A percentile compares a stretch with the other conserved stretches of the same genome.
phyloP scores from a whole-genome alignment of 2,113 vertebrate species.

The Microcebus griseorufus region DNA sequence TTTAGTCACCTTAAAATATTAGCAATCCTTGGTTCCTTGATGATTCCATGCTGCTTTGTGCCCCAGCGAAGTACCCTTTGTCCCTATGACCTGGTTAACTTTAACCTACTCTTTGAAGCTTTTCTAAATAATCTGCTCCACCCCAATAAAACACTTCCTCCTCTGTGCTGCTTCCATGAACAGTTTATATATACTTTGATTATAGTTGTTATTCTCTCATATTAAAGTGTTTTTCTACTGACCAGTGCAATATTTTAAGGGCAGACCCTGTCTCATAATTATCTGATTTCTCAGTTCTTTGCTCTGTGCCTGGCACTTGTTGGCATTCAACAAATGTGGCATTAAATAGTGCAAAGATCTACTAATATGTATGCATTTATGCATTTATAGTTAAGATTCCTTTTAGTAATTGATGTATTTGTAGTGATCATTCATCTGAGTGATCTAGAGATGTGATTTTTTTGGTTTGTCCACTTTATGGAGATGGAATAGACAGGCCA shows the following conservation, averaged over 20 bases:
- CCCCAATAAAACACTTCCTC: neutral
- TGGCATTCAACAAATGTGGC: neutral
- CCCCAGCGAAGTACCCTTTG: neutral
- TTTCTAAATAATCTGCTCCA: neutral
- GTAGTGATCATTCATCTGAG: neutral
- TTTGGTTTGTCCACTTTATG: neutral
- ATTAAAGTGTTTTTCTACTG: conserved; percentile 2
- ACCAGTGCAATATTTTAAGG: neutral
- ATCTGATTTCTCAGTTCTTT: neutral
- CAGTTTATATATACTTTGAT: neutral
- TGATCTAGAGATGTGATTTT: neutral
- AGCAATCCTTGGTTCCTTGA: neutral
- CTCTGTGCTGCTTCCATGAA: neutral
- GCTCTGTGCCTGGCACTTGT: neutral
- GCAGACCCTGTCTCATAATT: neutral
- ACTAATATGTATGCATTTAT: neutral
- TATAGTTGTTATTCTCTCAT: neutral
- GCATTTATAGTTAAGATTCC: neutral
- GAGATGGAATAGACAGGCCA: neutral
- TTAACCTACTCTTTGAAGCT: conserved; percentile 30
- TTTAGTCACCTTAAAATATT: neutral
- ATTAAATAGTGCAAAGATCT: neutral
- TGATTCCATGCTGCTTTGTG: neutral
- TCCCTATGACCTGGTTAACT: conserved; percentile 20
- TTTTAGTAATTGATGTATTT: neutral